Evolutionary conservation across 1,140 invertebrate species (phyloP), one percentile per base, ranked within the genome.

Genomic region (Atta colombica): DNA sequence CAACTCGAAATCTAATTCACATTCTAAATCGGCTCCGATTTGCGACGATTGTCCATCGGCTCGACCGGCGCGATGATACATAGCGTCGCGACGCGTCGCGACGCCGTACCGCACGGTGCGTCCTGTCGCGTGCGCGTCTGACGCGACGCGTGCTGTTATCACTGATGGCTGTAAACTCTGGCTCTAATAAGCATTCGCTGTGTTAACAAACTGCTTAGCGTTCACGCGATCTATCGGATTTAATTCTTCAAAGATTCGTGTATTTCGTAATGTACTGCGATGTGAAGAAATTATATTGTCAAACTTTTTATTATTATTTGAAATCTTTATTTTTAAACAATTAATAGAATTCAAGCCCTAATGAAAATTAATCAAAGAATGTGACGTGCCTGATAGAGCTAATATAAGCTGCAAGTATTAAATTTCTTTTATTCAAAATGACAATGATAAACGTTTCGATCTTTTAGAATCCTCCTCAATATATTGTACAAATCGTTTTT

Each of bases 51-150:
- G 10, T 81, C 49, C 31, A 12, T 61, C 51, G 25, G 51, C 14
- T 18, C 49, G 71, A 49, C 63, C 75, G 66, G 60, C 72, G 18
- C n/a, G 51, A 16, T 16, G 55, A 58, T 31, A 51, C 18, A 12
- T 51, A 3, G 25, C 28, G 18, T 28, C 55, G 35, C 39, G 28
- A 14, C 66, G 45, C 51, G 68, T 14, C 75, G 60, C 49, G 18
- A 35, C 55, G 66, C 25, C 53, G 65, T 14, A 21, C 12, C 12
- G 18, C 39, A 68, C 21, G 55, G 25, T 53, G 12, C 68, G 49
- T 58, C 49, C 45, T 60, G 65, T 71, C 85, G 85, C 85, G 84
- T 86, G 66, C 66, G 55, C 72, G 85, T 31, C 61, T 49, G 61
- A 45, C 68, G 49, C 49, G 60, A 39, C 85, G 60, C 55, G 53